Evolutionary conservation across 2,888 invertebrate species (phyloP), one percentile per base, ranked within the genome.

Genomic region (Dyspetes luteomarginatus): DNA sequence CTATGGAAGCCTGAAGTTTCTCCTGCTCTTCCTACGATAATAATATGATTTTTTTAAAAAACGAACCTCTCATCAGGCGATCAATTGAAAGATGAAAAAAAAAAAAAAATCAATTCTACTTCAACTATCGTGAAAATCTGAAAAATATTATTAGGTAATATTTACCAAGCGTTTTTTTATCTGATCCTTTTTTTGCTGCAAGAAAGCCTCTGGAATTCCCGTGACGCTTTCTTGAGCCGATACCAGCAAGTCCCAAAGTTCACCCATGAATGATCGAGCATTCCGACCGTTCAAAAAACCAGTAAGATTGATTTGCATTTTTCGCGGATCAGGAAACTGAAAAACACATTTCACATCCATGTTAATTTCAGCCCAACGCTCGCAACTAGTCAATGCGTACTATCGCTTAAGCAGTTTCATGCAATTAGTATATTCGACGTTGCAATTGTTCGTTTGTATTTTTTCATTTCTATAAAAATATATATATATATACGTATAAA

Each of bases 291-390:
- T 99, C 82, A 99, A 94, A 93, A 99, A 99, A 58, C 99, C 99
- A 56, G 99, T 99, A 92, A 99, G 94, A 93, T 99, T 99, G 90
- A 99, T 99, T 95, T 99, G 99, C 96, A 99, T 99, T 93, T 98
- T 97, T 93, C 98, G 97, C 62, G 98, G 98, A 93, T 99, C 98
- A 69, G 98, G 98, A 93, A 95, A 97, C 97, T 97, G 93, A 91
- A 93, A 94, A 93, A 91, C 89, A 78, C 58, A 73, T 56, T 48
- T 48, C 0, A 28, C 24, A 60, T 22, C 4, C 19, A 30, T 64
- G 50, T 30, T 67, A 72, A 67, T 62, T 19, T 12, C 62, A 19
- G 45, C 9, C 56, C 7, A 52, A 30, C 45, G 26, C n/a, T 43
- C 73, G 52, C 65, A 43, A 43, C 65, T 48, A 67, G 36, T 22